Evolutionary conservation across 64 coral and sea anemone species (phyloP).

Genomic region (Pachyseris speciosa): DNA sequence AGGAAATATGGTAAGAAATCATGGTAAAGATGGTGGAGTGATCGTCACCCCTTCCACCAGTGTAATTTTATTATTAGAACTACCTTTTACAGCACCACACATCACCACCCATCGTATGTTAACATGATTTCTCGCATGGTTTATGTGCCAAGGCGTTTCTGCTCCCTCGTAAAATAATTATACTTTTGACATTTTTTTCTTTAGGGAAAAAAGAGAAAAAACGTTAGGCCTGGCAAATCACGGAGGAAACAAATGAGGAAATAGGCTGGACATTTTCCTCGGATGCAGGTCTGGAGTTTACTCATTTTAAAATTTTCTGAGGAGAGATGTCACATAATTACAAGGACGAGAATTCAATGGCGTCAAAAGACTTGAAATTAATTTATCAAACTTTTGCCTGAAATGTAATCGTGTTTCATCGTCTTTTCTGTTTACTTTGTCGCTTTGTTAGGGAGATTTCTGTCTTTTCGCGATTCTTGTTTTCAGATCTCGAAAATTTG

Average conservation of each 20-base stretch:
- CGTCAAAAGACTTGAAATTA: too few relatives aligned
- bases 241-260: constrained; percentile 88
- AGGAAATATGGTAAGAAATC: constrained; percentile 46
- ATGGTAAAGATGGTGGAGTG: neutral
- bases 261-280: constrained; percentile 16
- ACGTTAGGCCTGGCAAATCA: constrained; percentile 82
- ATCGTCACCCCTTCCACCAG: neutral
- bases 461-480: too few relatives aligned
- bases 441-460: too few relatives aligned
- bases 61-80: neutral
- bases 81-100: neutral
- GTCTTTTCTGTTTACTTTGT: too few relatives aligned
- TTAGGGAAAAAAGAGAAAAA: constrained; percentile 78
- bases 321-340: neutral
- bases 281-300: neutral
- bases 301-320: too few relatives aligned
- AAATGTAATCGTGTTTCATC: too few relatives aligned
- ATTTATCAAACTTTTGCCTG: too few relatives aligned
- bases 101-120: too few relatives aligned
- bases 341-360: neutral
- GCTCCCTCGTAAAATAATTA: neutral
- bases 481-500: too few relatives aligned
- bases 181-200: neutral
- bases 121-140: neutral
- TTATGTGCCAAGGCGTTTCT: too few relatives aligned